Base-by-base conservation (phyloP, 2,888 invertebrate genomes). In the Drosophila prostipennis region DNA sequence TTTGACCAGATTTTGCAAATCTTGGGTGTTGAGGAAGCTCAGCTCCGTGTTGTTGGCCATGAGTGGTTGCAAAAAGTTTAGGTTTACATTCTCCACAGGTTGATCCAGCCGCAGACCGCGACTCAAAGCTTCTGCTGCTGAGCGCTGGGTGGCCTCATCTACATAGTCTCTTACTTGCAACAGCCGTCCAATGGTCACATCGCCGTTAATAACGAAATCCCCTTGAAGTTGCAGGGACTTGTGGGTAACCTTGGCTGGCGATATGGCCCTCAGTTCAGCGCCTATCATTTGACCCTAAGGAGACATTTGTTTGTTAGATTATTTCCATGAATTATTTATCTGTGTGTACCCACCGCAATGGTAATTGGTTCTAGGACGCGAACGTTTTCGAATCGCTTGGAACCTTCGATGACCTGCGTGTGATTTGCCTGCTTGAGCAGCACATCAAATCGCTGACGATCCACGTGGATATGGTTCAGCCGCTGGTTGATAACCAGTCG, bases 391-490 rank as follows among this genome's bases (percentile, higher is more conserved):
- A 94, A 92, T 7, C 77, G 79, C 79, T 93, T 93, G 1, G 76
- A 39, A 1, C 93, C 93, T 1, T 87, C 89, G 3, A 94, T 91
- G 36, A 91, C 78, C 79, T 94, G 94, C 0, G 90, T 87, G 37
- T 91, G 80, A 19, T 89, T 78, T 0, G 91, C 80, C 54, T 93
- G 79, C 53, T 89, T 91, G 14, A 93, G 79, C 43, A 94, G 80
- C 13, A 93, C 90, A 79, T 93, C 92, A 23, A 94, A 85, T 68
- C 90, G 89, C 13, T 91, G 90, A 13, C 92, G 80, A 16, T 78
- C 80, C 0, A 94, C 93, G 34, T 90, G 86, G 59, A 94, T 92
- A 48, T 92, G 91, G 85, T 94, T 93, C 23, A 94, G 82, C 39
- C 91, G 90, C 14, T 92, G 80, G 14, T 81, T 80, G n/a, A 93